Percentiles rank a stretch among this genome's conserved stretches.
These are phyloP conservation scores for Anoncus sp. DNA, from an alignment of 2,888 invertebrate genomes.

Conservation along the genomic window DNA sequence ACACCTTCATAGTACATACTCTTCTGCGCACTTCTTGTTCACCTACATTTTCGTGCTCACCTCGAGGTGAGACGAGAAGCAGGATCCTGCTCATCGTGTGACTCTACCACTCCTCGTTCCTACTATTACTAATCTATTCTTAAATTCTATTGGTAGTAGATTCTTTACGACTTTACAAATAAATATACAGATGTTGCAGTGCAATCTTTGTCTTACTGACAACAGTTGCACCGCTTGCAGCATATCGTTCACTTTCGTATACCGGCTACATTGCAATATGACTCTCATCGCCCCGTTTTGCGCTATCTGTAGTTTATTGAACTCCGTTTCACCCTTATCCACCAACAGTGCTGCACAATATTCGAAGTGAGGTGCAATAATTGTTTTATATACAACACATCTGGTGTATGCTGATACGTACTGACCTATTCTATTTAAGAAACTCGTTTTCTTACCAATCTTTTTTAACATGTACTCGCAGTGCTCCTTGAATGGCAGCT, in stretches of 20 bases:
- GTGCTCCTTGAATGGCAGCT: conserved; percentile 19
- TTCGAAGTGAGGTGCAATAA: conserved; percentile 54
- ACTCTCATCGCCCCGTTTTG: conserved; percentile 59
- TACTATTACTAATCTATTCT: not conserved
- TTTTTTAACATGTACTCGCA: conserved; percentile 31
- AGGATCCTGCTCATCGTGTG: no score
- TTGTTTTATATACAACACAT: conserved; percentile 46
- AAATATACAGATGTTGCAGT: conserved; percentile 10
- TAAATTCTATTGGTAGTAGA: conserved; percentile 3
- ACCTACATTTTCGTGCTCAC: conserved; percentile 31
- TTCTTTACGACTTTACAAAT: not conserved
- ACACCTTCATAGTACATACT: conserved; percentile 20
- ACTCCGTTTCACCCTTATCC: conserved; percentile 1
- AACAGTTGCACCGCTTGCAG: conserved; percentile 45
- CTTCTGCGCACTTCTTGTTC: conserved; percentile 40
- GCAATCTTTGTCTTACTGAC: conserved; percentile 42
- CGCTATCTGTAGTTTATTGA: conserved; percentile 48
- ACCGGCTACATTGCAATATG: conserved; percentile 52
- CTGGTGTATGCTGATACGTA: conserved; percentile 46
- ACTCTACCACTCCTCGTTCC: not conserved
- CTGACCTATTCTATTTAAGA: conserved; percentile 48
- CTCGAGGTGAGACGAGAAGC: no score
- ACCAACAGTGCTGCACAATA: conserved; percentile 50
- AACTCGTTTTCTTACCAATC: conserved; percentile 34
- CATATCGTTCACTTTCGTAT: conserved; percentile 53